phyloP scores from a whole-genome alignment of 2,797 vertebrate genomes.

The Neomorphus geoffroyi region DNA sequence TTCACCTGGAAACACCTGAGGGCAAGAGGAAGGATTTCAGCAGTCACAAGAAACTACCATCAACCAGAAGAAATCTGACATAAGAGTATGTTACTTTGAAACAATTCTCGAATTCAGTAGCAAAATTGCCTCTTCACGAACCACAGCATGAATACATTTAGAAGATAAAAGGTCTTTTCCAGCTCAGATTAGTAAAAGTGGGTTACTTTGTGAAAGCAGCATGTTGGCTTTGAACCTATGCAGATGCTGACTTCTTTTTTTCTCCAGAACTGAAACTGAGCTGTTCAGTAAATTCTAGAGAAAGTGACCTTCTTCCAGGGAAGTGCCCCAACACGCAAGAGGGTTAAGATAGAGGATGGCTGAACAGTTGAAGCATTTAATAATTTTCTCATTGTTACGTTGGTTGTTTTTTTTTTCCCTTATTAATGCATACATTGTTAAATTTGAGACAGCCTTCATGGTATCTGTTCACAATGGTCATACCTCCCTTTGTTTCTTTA shows the following conservation, averaged over 20 bases:
- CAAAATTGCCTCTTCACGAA: neutral
- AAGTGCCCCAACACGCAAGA: neutral
- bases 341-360: neutral
- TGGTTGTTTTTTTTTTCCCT: neutral
- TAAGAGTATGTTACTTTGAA: neutral
- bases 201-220: neutral
- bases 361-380: neutral
- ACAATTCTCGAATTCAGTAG: neutral
- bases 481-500: neutral
- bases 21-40: neutral
- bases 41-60: neutral
- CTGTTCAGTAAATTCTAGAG: neutral
- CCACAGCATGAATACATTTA: neutral
- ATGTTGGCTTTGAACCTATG: neutral
- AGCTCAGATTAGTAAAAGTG: neutral
- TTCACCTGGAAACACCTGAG: neutral
- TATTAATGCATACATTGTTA: neutral
- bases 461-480: neutral
- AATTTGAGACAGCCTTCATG: neutral
- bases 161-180: neutral
- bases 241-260: neutral
- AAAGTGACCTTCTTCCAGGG: neutral
- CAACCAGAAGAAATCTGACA: neutral
- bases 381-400: neutral
- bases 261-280: constrained; percentile 29